phyloP scores from a whole-genome alignment of 2,797 vertebrate genomes.

The Danio albolineatus region DNA sequence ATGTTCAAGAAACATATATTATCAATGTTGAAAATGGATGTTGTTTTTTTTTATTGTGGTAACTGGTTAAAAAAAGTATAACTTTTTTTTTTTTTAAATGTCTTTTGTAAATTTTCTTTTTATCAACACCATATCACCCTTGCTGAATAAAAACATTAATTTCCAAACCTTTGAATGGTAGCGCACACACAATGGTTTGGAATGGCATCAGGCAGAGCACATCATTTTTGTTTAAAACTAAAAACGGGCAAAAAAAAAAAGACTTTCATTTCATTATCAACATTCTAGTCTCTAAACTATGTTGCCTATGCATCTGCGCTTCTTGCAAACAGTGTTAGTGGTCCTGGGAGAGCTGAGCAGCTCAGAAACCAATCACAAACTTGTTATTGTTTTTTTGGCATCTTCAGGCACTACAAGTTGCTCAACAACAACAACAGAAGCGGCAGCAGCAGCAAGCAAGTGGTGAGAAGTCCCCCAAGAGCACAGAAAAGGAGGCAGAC shows the following conservation, averaged over 20 bases:
- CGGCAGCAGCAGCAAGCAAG: slow-evolving; percentile 81
- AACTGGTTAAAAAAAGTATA: too few species aligned
- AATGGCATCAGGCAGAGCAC: not conserved
- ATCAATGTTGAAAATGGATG: too few species aligned
- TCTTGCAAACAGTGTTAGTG: slow-evolving; percentile 45
- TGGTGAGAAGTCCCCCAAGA: slow-evolving; percentile 86
- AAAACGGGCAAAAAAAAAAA: not conserved
- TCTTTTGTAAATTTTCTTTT: too few species aligned
- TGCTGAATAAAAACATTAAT: not conserved
- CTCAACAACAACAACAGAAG: slow-evolving; percentile 81
- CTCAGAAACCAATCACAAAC: slow-evolving; percentile 59
- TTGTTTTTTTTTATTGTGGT: too few species aligned
- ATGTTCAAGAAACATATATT: too few species aligned
- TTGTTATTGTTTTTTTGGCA: slow-evolving; percentile 58
- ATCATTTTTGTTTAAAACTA: not conserved
- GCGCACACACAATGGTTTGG: not conserved
- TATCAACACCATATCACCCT: too few species aligned
- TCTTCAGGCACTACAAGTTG: slow-evolving; percentile 85
- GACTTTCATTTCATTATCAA: slow-evolving; percentile 12
- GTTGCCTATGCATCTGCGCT: slow-evolving; percentile 25
- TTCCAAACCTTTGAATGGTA: too few species aligned
- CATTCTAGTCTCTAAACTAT: slow-evolving; percentile 2
- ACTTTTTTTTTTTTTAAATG: too few species aligned
- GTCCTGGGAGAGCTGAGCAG: slow-evolving; percentile 51
- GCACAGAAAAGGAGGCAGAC: slow-evolving; percentile 85